Percentiles rank a stretch among this genome's conserved stretches.
Conservation (phyloP, 2,113 vertebrate species). For the Toxostoma redivivum region DNA sequence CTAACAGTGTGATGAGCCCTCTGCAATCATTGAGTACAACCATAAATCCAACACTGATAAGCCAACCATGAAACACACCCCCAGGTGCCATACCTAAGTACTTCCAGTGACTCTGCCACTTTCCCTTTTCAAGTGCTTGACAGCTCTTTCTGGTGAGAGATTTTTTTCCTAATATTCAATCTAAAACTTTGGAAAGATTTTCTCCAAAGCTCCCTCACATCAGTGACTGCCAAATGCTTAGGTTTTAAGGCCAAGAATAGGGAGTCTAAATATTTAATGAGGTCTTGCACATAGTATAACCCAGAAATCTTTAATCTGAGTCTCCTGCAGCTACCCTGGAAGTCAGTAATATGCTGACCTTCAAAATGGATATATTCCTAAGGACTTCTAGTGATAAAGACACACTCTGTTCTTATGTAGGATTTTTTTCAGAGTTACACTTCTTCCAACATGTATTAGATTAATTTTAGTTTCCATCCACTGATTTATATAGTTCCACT, state of each 20-base stretch:
- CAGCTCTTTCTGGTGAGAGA: not conserved
- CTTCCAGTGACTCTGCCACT: not conserved
- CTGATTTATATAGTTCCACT: not conserved
- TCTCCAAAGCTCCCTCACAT: not conserved
- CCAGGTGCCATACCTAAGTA: not conserved
- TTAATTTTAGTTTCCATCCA: not conserved
- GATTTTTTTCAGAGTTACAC: not conserved
- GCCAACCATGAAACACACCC: not conserved
- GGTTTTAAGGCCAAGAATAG: not conserved
- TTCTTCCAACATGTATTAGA: not conserved
- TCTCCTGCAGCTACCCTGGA: not conserved
- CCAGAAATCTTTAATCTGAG: not conserved
- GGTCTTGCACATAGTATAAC: not conserved
- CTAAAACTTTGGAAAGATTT: not conserved
- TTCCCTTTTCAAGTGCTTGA: not conserved
- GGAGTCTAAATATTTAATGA: not conserved
- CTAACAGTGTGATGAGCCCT: not conserved
- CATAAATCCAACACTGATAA: not conserved
- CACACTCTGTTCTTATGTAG: not conserved
- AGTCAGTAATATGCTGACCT: not conserved
- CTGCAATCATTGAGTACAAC: not conserved
- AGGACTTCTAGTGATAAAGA: not conserved
- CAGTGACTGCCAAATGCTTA: not conserved
- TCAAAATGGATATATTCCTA: not conserved
- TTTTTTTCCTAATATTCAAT: not conserved